Evolutionary conservation across 2,888 invertebrate genomes (phyloP).

Genomic region (Byasa hedistus): DNA sequence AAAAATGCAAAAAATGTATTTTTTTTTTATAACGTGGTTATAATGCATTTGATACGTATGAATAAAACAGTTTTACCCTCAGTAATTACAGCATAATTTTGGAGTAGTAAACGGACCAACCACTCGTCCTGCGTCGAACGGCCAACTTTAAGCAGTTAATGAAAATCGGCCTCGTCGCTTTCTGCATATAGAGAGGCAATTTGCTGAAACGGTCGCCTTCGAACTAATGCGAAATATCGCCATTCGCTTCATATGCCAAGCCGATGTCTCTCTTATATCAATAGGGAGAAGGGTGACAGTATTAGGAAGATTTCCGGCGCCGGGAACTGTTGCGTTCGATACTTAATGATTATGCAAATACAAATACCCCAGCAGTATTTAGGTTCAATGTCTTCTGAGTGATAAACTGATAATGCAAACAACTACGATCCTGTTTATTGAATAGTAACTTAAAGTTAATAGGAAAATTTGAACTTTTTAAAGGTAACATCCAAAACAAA

Average conservation of each 20-base stretch:
- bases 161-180: slow-evolving; percentile 68
- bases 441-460: slow-evolving; percentile 36
- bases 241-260: slow-evolving; percentile 37
- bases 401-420: slow-evolving; percentile 48
- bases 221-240: slow-evolving; percentile 64
- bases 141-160: slow-evolving; percentile 60
- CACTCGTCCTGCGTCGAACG: slow-evolving; percentile 51
- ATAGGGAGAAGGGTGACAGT: slow-evolving; percentile 33
- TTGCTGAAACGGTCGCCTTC: slow-evolving; percentile 64
- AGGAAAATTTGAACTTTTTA: slow-evolving; percentile 8
- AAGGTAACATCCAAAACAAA: neutral
- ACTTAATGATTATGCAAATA: slow-evolving; percentile 63
- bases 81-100: slow-evolving; percentile 35
- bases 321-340: slow-evolving; percentile 45
- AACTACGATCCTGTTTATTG: slow-evolving; percentile 38
- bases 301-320: slow-evolving; percentile 32
- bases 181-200: slow-evolving; percentile 74
- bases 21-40: no score
- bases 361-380: slow-evolving; percentile 50
- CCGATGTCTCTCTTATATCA: slow-evolving; percentile 44
- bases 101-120: slow-evolving; percentile 36
- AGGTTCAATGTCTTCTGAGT: slow-evolving; percentile 48
- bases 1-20: no score
- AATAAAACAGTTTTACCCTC: slow-evolving; percentile 6
- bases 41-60: no score